Percentiles rank a stretch among this genome's conserved stretches.
These are phyloP conservation scores for Onthophagus taurus DNA, from an alignment of 1,140 invertebrate genomes.

Conservation along the genomic window DNA sequence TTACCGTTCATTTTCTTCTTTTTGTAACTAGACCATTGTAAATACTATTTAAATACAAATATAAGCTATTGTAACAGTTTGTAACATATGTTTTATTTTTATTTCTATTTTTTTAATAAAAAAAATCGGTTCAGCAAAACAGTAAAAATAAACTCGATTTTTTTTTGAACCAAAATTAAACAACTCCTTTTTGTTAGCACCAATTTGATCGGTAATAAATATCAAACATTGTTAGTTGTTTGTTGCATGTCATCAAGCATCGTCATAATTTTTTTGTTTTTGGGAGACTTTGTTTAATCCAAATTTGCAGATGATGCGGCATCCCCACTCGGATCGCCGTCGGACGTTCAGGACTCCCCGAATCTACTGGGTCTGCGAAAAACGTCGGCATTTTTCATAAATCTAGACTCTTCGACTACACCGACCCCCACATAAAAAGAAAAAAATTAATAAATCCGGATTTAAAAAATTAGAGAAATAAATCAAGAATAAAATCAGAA, in stretches of 20 bases:
- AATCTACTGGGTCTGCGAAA: constrained; percentile 24
- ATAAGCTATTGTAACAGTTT: too few species aligned
- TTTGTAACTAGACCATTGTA: too few species aligned
- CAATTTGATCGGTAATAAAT: not conserved
- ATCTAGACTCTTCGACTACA: constrained; percentile 28
- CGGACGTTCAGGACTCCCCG: constrained; percentile 21
- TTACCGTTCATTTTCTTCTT: too few species aligned
- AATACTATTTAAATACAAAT: too few species aligned
- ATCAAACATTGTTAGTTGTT: constrained; percentile 1
- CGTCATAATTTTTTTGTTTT: not conserved
- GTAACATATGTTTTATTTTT: too few species aligned
- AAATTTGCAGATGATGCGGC: constrained; percentile 24
- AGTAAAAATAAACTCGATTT: not conserved
- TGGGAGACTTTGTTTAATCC: constrained; percentile 1
- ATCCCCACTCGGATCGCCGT: constrained; percentile 23
- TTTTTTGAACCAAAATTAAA: not conserved
- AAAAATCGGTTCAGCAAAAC: not conserved
- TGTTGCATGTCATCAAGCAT: not conserved
- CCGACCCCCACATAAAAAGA: constrained; percentile 27
- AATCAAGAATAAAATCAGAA: not conserved
- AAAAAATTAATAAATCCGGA: constrained; percentile 1
- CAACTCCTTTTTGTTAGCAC: not conserved
- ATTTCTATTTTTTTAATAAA: not conserved
- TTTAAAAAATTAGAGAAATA: constrained; percentile 4
- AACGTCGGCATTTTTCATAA: constrained; percentile 28